phyloP scores from a whole-genome alignment of 2,888 invertebrate species.

The Elgonia sp. region DNA sequence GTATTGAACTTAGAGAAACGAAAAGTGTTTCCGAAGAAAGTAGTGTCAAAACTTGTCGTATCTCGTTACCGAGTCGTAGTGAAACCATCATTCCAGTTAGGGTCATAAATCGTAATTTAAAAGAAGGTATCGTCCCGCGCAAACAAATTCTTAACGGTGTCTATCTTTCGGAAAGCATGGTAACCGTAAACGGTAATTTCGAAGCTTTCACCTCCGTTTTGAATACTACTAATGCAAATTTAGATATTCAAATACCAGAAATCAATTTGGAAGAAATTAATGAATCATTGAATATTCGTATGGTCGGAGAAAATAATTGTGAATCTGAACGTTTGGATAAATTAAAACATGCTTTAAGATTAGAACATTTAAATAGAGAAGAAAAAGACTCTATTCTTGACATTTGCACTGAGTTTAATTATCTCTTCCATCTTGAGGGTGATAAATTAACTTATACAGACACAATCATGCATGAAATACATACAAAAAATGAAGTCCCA shows the following conservation, averaged over 20 bases:
- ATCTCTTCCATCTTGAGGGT: constrained; percentile 38
- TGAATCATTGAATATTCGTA: neutral
- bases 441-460: constrained; percentile 40
- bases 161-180: constrained; percentile 8
- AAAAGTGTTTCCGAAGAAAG: too few relatives aligned
- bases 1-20: too few relatives aligned
- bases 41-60: too few relatives aligned
- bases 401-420: constrained; percentile 31
- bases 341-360: constrained; percentile 2
- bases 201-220: constrained; percentile 3
- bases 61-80: neutral
- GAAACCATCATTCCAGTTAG: constrained; percentile 13
- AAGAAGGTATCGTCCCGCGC: neutral
- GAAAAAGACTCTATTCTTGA: constrained; percentile 24
- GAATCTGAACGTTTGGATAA: constrained; percentile 5
- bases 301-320: neutral
- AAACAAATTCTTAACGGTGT: neutral
- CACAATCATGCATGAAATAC: constrained; percentile 58
- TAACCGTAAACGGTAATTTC: neutral
- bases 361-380: constrained; percentile 41
- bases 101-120: neutral
- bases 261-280: neutral
- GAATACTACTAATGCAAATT: neutral
- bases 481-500: constrained; percentile 39
- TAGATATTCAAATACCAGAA: neutral